phyloP scores from a whole-genome alignment of 2,888 invertebrate species.

The Synergus japonicus region DNA sequence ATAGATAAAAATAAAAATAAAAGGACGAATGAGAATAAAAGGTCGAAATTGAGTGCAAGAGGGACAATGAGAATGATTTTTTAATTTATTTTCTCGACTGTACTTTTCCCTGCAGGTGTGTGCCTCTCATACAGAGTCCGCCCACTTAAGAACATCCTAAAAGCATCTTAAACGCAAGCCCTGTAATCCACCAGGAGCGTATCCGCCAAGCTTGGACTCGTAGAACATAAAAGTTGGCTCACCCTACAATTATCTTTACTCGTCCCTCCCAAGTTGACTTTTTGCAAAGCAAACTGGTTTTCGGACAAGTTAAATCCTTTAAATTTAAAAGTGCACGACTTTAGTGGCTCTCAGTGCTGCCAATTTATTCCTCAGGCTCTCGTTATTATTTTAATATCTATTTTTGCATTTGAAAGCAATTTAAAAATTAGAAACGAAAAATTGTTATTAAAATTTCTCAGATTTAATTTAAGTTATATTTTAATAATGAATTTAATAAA shows the following conservation, averaged over 20 bases:
- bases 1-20: not conserved
- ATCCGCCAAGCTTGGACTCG: slow-evolving; percentile 21
- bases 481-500: no score
- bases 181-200: slow-evolving; percentile 32
- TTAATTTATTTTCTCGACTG: not conserved
- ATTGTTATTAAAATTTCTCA: no score
- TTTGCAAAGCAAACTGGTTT: slow-evolving; percentile 33
- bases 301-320: slow-evolving; percentile 22
- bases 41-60: not conserved
- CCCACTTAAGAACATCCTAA: slow-evolving; percentile 36
- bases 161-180: slow-evolving; percentile 36
- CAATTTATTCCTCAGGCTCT: not conserved
- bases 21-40: not conserved
- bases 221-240: slow-evolving; percentile 11
- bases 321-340: not conserved
- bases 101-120: not conserved
- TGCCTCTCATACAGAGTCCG: not conserved
- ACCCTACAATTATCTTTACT: slow-evolving; percentile 32
- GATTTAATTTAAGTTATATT: no score
- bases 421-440: no score
- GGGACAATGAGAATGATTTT: not conserved
- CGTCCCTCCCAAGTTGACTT: slow-evolving; percentile 15
- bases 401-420: not conserved
- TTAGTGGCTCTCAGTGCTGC: not conserved
- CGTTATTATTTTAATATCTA: not conserved